Evolutionary conservation across 2,797 vertebrate species (phyloP).

Genomic region (Chelmon rostratus): DNA sequence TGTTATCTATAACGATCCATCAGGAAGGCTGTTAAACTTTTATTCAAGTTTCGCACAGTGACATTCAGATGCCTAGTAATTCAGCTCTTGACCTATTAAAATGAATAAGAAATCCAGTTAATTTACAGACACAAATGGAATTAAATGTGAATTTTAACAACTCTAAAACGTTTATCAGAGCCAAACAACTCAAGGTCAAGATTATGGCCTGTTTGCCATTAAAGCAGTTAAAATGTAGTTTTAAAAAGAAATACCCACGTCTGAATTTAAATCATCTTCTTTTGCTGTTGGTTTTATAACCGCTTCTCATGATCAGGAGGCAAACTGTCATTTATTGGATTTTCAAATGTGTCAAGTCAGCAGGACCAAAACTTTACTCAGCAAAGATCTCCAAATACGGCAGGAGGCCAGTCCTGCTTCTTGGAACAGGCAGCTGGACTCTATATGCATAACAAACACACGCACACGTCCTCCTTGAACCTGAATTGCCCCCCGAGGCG

Average conservation of each 20-base stretch:
- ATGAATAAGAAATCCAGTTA: background rate
- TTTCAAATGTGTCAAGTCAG: background rate
- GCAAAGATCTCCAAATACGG: background rate
- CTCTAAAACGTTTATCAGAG: background rate
- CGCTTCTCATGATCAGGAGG: background rate
- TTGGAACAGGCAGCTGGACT: constrained; percentile 1
- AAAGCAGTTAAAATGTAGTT: background rate
- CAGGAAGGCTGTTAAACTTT: background rate
- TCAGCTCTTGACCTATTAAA: background rate
- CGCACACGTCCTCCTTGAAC: constrained; percentile 1
- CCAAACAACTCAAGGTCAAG: background rate
- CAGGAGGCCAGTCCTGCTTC: background rate
- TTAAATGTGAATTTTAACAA: background rate
- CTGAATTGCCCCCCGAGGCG: background rate
- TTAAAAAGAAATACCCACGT: background rate
- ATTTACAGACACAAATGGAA: background rate
- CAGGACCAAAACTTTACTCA: background rate
- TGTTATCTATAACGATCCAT: background rate
- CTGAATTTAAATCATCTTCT: background rate
- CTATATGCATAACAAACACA: constrained; percentile 9
- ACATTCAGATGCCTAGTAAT: background rate
- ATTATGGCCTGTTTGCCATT: background rate
- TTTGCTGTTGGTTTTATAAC: background rate
- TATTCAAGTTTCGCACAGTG: background rate
- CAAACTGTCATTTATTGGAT: background rate